A percentile compares a stretch with the other conserved stretches of the same genome.
These are phyloP conservation scores for Procavia capensis DNA, from an alignment of 2,113 vertebrate species.

Conservation along the genomic window DNA sequence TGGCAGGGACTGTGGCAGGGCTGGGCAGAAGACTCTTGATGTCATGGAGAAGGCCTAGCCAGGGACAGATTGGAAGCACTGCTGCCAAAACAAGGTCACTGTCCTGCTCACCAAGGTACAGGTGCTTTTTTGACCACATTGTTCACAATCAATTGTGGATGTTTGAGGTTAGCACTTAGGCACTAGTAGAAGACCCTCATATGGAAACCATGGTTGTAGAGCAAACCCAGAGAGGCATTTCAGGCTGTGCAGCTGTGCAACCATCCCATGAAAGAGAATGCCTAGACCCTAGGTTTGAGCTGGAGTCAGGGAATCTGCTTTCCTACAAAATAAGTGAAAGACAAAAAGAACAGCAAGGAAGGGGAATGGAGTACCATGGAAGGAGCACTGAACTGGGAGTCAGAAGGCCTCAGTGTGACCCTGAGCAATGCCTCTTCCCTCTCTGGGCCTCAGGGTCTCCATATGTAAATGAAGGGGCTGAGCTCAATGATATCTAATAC, in stretches of 20 bases:
- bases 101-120: background rate
- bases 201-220: background rate
- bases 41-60: background rate
- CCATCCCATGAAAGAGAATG: background rate
- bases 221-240: background rate
- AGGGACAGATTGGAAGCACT: constrained; percentile 9
- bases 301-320: background rate
- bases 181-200: background rate
- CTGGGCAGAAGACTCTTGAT: background rate
- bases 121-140: background rate
- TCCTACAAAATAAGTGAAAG: background rate
- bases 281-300: background rate
- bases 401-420: background rate
- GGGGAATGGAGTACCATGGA: background rate
- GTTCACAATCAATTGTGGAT: background rate
- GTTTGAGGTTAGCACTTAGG: background rate
- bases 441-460: constrained; percentile 20
- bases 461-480: background rate
- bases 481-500: constrained; percentile 38
- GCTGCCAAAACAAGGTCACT: background rate
- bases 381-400: background rate
- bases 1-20: background rate
- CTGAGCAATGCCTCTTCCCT: background rate
- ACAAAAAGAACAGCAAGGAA: background rate
- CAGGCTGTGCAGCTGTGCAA: background rate